phyloP scores from a whole-genome alignment of 2,113 vertebrate species.

The Oreochromis niloticus region DNA sequence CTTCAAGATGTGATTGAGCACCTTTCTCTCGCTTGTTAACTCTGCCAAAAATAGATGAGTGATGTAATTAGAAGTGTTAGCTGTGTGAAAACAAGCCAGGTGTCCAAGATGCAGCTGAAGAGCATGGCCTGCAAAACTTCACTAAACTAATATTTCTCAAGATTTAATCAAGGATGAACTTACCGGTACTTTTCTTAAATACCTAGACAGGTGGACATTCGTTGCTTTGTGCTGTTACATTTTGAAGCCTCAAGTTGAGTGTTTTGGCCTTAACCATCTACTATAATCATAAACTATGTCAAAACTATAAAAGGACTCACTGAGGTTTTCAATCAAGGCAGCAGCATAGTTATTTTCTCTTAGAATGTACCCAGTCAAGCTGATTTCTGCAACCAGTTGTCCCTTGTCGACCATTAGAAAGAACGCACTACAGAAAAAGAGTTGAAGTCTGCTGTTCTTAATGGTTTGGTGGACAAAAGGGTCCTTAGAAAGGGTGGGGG shows the following conservation, averaged over 20 bases:
- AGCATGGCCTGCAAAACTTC: neutral
- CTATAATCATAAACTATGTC: neutral
- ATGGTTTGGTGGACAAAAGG: neutral
- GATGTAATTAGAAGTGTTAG: conserved; percentile 29
- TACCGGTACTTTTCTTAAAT: neutral
- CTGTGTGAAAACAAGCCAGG: conserved; percentile 13
- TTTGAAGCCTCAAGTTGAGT: neutral
- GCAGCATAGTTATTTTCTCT: neutral
- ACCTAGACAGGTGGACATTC: accelerated
- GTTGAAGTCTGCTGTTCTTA: neutral
- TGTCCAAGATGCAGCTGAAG: neutral
- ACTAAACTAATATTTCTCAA: neutral
- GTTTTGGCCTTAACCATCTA: neutral
- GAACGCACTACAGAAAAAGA: neutral
- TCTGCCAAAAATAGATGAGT: conserved; percentile 17
- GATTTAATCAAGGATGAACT: neutral
- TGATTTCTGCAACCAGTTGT: neutral
- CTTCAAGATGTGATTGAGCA: conserved; percentile 9
- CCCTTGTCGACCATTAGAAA: accelerated
- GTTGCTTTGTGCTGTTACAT: neutral
- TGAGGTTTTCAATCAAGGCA: neutral
- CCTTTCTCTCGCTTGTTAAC: neutral
- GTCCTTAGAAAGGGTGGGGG: neutral
- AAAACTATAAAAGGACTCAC: neutral
- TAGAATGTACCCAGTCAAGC: neutral